Conservation (phyloP, 2,888 invertebrate genomes). For the Pristionchus japonicus region DNA sequence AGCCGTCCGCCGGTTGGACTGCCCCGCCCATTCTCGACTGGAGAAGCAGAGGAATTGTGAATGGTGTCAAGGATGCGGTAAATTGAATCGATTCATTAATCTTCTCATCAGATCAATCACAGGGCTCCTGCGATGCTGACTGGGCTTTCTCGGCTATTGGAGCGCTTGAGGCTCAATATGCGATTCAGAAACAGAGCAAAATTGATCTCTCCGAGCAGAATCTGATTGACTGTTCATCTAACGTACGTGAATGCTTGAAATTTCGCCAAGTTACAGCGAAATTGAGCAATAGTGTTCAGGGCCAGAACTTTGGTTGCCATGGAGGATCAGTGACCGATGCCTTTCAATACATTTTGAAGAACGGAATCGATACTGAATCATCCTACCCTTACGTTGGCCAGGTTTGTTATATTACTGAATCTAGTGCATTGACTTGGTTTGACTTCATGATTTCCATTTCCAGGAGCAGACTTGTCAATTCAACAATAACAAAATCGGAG, state of each 20-base stretch:
- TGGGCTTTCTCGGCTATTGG: constrained; percentile 41
- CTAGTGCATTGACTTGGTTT: constrained; percentile 52
- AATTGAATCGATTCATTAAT: too few species aligned
- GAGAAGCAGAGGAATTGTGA: constrained; percentile 71
- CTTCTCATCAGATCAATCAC: neutral
- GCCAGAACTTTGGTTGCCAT: constrained; percentile 70
- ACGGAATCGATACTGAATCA: constrained; percentile 88
- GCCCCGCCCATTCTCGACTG: constrained; percentile 71
- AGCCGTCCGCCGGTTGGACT: constrained; percentile 67
- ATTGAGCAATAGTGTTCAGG: neutral
- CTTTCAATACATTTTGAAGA: constrained; percentile 75
- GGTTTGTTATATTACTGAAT: constrained; percentile 75
- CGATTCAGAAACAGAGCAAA: neutral
- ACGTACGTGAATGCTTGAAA: neutral
- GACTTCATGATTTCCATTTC: too few species aligned
- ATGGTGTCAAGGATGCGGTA: constrained; percentile 68
- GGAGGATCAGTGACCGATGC: constrained; percentile 76
- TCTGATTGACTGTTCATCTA: constrained; percentile 76
- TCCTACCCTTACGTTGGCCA: constrained; percentile 83
- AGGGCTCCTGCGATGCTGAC: constrained; percentile 56
- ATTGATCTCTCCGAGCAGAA: constrained; percentile 76
- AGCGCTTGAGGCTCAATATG: constrained; percentile 36
- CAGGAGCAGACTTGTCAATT: neutral
- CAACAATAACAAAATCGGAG: neutral
- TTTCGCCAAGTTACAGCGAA: too few species aligned